A percentile compares a stretch with the other conserved stretches of the same genome.
phyloP scores from a whole-genome alignment of 2,113 vertebrate species.

The Sitta europaea region DNA sequence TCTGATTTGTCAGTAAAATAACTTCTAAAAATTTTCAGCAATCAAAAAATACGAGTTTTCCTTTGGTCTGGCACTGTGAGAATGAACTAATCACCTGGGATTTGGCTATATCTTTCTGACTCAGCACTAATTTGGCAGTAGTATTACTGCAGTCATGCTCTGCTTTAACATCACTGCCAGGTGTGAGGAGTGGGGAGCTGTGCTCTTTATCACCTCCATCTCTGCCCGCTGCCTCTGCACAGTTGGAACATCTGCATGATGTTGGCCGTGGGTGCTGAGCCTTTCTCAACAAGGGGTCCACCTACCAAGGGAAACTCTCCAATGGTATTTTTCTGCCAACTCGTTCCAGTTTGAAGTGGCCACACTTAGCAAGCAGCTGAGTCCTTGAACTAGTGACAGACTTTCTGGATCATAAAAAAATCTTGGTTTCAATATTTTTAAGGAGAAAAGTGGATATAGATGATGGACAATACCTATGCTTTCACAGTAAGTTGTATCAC shows the following conservation, averaged over 20 bases:
- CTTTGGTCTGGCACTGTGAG: background rate
- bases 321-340: background rate
- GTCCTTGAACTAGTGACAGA: background rate
- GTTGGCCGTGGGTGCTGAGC: background rate
- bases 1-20: background rate
- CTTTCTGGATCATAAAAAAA: background rate
- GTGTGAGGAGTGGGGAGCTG: background rate
- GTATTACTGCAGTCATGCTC: background rate
- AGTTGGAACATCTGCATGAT: fast-evolving
- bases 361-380: background rate
- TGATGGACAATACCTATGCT: background rate
- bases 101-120: background rate
- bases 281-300: background rate
- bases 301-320: background rate
- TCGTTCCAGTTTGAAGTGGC: background rate
- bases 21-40: background rate
- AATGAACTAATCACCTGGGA: background rate
- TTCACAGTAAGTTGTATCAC: background rate
- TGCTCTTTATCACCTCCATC: background rate
- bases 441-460: background rate
- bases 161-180: background rate
- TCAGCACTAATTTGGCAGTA: background rate
- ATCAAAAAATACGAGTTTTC: background rate
- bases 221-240: background rate
- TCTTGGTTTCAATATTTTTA: background rate